Base-by-base conservation (phyloP, 1,140 invertebrate genomes). In the Trachymyrmex cornetzi region DNA sequence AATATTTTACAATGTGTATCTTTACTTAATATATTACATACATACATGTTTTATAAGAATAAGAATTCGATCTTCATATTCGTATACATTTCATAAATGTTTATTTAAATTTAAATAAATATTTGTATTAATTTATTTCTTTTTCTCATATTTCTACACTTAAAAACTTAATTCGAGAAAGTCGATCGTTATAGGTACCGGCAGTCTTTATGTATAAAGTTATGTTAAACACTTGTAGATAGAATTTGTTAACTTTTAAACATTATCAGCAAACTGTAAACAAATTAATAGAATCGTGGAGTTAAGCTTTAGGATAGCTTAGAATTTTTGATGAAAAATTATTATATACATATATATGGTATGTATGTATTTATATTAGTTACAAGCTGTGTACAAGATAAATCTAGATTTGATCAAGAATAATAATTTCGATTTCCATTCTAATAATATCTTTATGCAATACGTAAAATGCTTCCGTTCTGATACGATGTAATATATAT, bases 201-300 rank as follows among this genome's bases (percentile, higher is more conserved):
- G 30, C 24, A 12, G 14, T 16, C 44, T 4, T 80, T 48, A 55
- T 80, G 55, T 34, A 80, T 71, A 50, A 44, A 44, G 38, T 44
- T 66, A n/a, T 38, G 44, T 63, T 63, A 81, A 34, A 72, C 34
- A 38, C 14, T 57, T 81, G 50, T 72, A 71, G 50, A 72, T 81
- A 71, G 19, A 81, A 57, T 27, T 72, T 16, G 50, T 81, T 81
- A 55, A 81, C 4, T 72, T 72, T 81, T 69, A 50, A 69, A 14
- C 66, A 80, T n/a, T 81, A 72, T 59, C 72, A 81, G 22, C 7
- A 3, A 67, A 67, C 12, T 67, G n/a, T 81, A 71, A 71, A 22
- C 12, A 9, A 67, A 53, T 16, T 59, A 67, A 66, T 66, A 66
- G 27, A 66, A 64, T 64, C 22, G n/a, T 30, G 38, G 3, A 48